Conservation (phyloP, 2,888 invertebrate genomes). For the Busseola fusca region DNA sequence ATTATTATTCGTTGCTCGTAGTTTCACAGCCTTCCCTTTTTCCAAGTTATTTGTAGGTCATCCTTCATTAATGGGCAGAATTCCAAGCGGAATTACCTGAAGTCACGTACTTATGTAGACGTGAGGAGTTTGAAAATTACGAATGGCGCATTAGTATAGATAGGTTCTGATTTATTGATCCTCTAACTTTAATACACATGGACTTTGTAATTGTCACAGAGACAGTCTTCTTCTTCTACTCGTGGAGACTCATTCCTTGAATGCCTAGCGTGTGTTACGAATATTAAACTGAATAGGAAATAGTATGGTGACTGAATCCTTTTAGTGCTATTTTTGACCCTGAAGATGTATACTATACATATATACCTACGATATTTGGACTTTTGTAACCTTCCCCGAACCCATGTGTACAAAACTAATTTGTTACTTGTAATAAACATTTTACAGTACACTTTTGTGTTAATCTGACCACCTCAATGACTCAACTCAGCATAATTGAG, state of each 20-base stretch:
- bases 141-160: constrained; percentile 30
- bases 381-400: background rate
- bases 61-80: constrained; percentile 59
- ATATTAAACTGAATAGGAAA: background rate
- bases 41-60: constrained; percentile 59
- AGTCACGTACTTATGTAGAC: constrained; percentile 49
- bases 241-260: background rate
- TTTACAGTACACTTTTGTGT: background rate
- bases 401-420: background rate
- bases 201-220: background rate
- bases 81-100: constrained; percentile 61
- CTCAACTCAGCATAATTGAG: too few species aligned
- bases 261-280: background rate
- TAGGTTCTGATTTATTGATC: constrained; percentile 20
- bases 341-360: background rate
- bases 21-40: constrained; percentile 53
- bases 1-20: constrained; percentile 50
- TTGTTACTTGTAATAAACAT: background rate
- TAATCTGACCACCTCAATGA: background rate
- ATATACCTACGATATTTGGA: background rate
- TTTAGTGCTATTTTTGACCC: background rate
- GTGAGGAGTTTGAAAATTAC: constrained; percentile 53
- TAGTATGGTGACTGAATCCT: background rate
- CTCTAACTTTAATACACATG: background rate
- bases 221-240: background rate